These are phyloP conservation scores for Pteronotus mesoamericanus DNA, from an alignment of 2,797 vertebrate genomes.

Conservation along the genomic window DNA sequence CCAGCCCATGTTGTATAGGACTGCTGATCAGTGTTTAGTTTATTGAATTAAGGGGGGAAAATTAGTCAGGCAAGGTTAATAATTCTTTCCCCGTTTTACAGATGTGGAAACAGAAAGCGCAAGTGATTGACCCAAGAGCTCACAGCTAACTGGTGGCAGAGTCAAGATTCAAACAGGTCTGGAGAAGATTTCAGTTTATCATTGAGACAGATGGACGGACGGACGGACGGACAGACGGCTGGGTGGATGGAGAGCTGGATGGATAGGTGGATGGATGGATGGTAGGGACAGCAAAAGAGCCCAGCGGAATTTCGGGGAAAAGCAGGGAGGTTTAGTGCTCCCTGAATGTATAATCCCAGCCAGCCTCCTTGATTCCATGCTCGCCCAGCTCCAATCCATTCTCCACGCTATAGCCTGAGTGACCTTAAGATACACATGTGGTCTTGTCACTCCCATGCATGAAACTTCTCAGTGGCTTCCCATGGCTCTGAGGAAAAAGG, in stretches of 20 bases:
- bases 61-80: not conserved
- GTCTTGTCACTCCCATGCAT: slow-evolving; percentile 73
- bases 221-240: too few relatives aligned
- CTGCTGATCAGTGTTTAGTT: not conserved
- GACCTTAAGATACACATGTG: slow-evolving; percentile 75
- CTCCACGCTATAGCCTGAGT: slow-evolving; percentile 63
- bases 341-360: slow-evolving; percentile 53
- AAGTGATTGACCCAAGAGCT: not conserved
- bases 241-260: too few relatives aligned
- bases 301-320: not conserved
- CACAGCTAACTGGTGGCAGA: not conserved
- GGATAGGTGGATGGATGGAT: not conserved
- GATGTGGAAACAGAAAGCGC: not conserved
- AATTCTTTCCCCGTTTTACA: slow-evolving; percentile 10
- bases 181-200: not conserved
- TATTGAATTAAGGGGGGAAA: not conserved
- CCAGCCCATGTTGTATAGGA: not conserved
- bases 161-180: not conserved
- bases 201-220: not conserved
- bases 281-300: not conserved
- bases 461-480: slow-evolving; percentile 51
- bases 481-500: slow-evolving; percentile 47
- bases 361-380: slow-evolving; percentile 46
- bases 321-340: not conserved
- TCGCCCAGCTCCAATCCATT: slow-evolving; percentile 74